These are phyloP conservation scores for Nothocercus nigrocapillus DNA, from an alignment of 2,113 vertebrate genomes.

Conservation along the genomic window DNA sequence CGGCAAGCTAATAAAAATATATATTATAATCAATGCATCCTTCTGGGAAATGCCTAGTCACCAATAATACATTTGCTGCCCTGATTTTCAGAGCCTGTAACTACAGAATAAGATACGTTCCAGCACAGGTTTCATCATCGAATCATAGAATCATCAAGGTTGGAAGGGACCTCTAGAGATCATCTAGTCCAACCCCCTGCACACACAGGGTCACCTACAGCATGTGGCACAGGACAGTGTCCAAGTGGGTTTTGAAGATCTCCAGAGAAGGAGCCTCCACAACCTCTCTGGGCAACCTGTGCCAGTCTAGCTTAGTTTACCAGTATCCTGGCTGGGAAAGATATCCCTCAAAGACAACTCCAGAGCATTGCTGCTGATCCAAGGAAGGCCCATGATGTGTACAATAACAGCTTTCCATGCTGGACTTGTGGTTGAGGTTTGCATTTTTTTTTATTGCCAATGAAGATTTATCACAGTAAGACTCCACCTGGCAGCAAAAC, in stretches of 20 bases:
- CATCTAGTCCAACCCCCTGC: too few species aligned
- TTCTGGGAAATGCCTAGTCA: accelerated
- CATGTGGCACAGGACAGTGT: too few species aligned
- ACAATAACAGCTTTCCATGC: background rate
- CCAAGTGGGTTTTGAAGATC: too few species aligned
- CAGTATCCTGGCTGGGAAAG: background rate
- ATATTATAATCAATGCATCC: background rate
- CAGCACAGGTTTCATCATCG: background rate
- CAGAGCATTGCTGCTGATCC: background rate
- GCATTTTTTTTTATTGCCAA: background rate
- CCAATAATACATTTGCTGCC: background rate
- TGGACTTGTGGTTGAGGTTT: background rate
- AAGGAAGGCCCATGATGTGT: background rate
- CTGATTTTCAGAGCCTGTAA: background rate
- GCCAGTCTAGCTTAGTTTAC: background rate
- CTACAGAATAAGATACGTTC: background rate
- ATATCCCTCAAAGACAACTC: background rate
- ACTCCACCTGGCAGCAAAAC: background rate
- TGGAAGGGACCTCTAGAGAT: too few species aligned
- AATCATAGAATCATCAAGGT: too few species aligned
- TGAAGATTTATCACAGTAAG: background rate
- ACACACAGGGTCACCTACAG: too few species aligned
- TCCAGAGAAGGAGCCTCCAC: too few species aligned
- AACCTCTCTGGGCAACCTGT: too few species aligned
- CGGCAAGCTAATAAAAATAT: background rate